These are phyloP conservation scores for Falco rusticolus DNA, from an alignment of 2,797 vertebrate genomes.

Conservation along the genomic window DNA sequence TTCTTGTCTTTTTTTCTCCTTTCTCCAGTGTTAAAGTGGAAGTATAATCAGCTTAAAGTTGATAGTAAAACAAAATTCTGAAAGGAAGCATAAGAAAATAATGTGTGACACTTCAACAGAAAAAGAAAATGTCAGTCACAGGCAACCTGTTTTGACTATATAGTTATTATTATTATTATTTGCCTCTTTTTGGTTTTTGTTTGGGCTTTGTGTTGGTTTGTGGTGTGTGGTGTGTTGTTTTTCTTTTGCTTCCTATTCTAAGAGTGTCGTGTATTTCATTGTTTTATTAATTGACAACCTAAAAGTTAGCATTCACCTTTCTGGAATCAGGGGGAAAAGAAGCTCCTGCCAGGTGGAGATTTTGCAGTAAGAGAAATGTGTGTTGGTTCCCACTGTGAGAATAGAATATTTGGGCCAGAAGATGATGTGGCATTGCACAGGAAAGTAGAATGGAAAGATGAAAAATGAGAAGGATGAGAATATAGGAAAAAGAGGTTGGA, in stretches of 20 bases:
- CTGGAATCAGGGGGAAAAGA: background rate
- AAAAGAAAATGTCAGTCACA: background rate
- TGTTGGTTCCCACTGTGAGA: background rate
- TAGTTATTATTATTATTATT: background rate
- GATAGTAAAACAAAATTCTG: background rate
- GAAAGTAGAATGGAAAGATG: background rate
- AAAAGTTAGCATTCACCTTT: background rate
- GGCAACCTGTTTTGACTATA: background rate
- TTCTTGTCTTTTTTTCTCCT: fast-evolving
- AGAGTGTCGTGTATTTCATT: background rate
- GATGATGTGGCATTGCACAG: background rate
- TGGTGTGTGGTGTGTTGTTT: background rate
- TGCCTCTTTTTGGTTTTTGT: background rate
- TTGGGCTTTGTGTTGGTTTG: background rate
- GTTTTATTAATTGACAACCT: background rate
- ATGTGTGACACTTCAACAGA: background rate
- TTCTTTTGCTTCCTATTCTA: background rate
- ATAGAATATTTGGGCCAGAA: background rate
- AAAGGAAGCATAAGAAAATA: background rate
- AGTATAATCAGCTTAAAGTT: background rate
- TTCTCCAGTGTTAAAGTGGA: background rate
- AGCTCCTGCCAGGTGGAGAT: background rate
- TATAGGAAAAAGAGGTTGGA: background rate
- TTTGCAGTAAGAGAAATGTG: background rate
- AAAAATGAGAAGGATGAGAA: background rate